Evolutionary conservation across 1,140 invertebrate species (phyloP), one percentile per base, ranked within the genome.

Genomic region (Caenorhabditis brenneri): DNA sequence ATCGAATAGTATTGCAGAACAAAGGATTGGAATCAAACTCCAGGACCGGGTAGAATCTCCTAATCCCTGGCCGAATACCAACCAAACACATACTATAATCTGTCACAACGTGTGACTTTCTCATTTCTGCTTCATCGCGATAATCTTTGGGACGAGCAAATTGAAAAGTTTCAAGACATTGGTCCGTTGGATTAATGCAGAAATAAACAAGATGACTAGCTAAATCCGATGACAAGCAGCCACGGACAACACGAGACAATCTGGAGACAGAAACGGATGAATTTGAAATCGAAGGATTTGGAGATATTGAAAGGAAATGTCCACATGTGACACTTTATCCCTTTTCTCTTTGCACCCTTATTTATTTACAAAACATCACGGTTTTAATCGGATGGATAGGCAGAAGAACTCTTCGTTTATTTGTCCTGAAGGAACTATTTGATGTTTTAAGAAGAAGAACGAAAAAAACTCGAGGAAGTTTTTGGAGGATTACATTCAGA

Each of bases 131-230:
- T 74, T n/a, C 36, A 74, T 42, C 9, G 2, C 7, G 22, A 33
- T 74, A 74, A 74, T 74, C 65, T 74, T 74, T 46, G 65, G 33
- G 33, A 74, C 65, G 65, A 74, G 65, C 65, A 42, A 42, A 74
- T 24, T 24, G 36, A 24, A 74, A 42, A 24, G 65, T 74, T 74
- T 74, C 65, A 74, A 24, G 33, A 74, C 4, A 27, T 74, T 74
- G 60, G 65, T 42, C 7, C 1, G 42, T 74, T 42, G 65, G 65
- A 74, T 74, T 74, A 74, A 27, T 1, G 36, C 1, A 0, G 27
- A 24, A 42, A 74, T 74, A 74, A 74, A 74, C 65, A 74, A 74
- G 65, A 42, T 74, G 65, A 74, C 65, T 74, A n/a, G 65, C 33
- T 74, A 74, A 74, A 74, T 74, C 65, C 36, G 65, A 74, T 74